phyloP scores from a whole-genome alignment of 2,797 vertebrate genomes.

The Setipinna tenuifilis region DNA sequence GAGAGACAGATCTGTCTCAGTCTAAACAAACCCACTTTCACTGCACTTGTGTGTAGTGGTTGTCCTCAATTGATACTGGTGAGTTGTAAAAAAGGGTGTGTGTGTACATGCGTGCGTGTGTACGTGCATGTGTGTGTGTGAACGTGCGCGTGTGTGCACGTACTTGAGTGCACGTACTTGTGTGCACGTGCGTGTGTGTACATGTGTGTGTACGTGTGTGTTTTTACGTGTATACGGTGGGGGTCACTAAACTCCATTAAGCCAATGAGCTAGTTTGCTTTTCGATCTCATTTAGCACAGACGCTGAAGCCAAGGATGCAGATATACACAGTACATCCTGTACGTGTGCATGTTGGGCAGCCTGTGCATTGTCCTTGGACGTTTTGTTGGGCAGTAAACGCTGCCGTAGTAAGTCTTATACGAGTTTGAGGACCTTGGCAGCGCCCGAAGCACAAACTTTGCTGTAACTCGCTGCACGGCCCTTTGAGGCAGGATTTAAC shows the following conservation, averaged over 20 bases:
- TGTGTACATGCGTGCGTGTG: not conserved
- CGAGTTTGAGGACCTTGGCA: conserved; percentile 12
- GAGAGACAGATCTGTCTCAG: not conserved
- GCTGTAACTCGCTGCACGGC: not conserved
- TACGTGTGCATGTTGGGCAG: not conserved
- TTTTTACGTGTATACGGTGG: not conserved
- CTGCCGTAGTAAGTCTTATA: not conserved
- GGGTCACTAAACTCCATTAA: not conserved
- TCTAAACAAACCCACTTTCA: not conserved
- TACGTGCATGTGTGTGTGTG: not conserved
- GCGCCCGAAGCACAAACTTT: not conserved
- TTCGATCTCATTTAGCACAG: not conserved
- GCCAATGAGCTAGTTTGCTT: not conserved
- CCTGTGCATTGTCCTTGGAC: not conserved
- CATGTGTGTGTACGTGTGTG: no score
- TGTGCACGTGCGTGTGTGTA: not conserved
- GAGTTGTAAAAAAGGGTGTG: not conserved
- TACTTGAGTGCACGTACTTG: no score
- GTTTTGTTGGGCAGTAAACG: not conserved
- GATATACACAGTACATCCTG: not conserved
- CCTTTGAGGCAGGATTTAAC: not conserved
- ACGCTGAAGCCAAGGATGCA: not conserved
- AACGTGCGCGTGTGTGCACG: not conserved
- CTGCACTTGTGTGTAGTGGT: not conserved
- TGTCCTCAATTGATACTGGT: not conserved